A percentile compares a stretch with the other conserved stretches of the same genome.
Evolutionary conservation across 1,140 invertebrate genomes (phyloP).

Genomic region (Octopus sinensis): DNA sequence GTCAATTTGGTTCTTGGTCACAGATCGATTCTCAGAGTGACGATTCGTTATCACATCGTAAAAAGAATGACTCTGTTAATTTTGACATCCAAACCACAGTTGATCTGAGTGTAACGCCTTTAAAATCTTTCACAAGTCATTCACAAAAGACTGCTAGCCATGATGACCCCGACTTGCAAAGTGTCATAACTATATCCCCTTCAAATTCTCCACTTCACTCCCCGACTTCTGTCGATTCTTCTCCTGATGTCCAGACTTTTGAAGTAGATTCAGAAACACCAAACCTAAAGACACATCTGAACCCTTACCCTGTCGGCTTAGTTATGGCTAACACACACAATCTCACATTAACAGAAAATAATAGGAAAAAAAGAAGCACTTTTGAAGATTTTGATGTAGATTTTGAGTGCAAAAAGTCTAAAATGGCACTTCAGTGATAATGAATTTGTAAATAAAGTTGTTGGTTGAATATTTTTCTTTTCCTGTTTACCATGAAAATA

Average conservation of each 20-base stretch:
- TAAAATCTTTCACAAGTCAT: neutral
- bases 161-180: neutral
- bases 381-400: neutral
- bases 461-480: neutral
- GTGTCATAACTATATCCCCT: neutral
- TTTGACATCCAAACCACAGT: neutral
- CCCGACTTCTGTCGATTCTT: neutral
- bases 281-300: neutral
- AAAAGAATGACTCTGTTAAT: neutral
- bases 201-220: neutral
- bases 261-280: neutral
- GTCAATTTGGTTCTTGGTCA: neutral
- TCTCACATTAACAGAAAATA: neutral
- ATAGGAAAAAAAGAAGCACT: neutral
- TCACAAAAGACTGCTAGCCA: neutral
- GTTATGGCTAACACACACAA: neutral
- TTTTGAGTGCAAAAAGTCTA: neutral
- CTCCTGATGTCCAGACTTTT: neutral
- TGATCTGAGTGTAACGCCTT: neutral
- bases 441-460: constrained; percentile 1
- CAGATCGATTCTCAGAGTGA: neutral
- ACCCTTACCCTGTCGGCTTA: neutral
- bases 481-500: neutral
- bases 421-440: neutral
- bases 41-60: neutral